Conservation (phyloP, 2,797 vertebrate genomes). For the Sciurus vulgaris region DNA sequence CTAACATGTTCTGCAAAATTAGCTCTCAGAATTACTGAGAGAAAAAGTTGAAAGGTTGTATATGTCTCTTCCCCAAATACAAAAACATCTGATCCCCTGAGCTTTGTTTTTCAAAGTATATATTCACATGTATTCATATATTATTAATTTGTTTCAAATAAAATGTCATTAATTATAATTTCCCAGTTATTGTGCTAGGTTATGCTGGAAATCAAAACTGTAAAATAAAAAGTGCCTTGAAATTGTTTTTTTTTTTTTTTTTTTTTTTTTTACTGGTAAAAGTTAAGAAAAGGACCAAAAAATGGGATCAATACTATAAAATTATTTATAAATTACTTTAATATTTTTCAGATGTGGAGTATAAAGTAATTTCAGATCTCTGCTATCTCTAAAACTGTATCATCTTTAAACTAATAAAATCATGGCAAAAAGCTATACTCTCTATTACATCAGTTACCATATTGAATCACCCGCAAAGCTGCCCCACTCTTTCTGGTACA, state of each 20-base stretch:
- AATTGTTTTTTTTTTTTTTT: neutral
- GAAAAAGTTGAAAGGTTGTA: neutral
- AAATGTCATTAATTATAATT: neutral
- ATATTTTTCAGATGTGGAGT: constrained; percentile 13
- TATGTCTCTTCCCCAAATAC: neutral
- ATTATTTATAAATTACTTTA: constrained; percentile 51
- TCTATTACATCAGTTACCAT: neutral
- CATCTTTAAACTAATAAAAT: constrained; percentile 35
- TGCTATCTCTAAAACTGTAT: neutral
- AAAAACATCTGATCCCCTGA: neutral
- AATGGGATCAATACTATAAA: neutral
- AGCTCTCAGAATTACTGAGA: neutral
- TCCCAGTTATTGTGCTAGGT: neutral
- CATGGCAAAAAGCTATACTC: neutral
- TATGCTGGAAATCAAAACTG: neutral
- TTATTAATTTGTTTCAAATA: constrained; percentile 27
- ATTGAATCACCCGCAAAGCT: neutral
- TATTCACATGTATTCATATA: neutral
- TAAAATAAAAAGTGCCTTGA: neutral
- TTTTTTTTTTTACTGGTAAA: neutral
- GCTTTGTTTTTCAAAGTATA: neutral
- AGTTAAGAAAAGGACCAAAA: neutral
- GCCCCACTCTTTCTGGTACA: neutral
- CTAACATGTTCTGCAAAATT: neutral
- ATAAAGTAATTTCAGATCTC: constrained; percentile 31